Conservation (phyloP, 2,888 invertebrate species). For the Gandaritis pyraliata region DNA sequence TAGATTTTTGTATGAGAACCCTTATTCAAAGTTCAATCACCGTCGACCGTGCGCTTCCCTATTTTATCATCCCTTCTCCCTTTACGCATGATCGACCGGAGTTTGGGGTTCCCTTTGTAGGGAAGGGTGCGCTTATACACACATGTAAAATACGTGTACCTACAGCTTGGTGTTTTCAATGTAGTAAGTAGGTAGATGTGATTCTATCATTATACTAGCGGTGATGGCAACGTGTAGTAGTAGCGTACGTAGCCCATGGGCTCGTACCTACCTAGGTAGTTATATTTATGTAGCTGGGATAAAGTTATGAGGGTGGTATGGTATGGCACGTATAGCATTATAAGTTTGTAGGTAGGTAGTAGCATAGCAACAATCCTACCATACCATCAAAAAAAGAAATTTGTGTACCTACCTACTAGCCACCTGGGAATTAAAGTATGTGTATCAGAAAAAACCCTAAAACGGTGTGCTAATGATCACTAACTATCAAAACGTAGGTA, state of each 20-base stretch:
- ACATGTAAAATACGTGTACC: constrained; percentile 36
- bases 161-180: constrained; percentile 33
- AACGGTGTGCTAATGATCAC: no score
- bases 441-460: no score
- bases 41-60: constrained; percentile 74
- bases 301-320: constrained; percentile 21
- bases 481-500: no score
- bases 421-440: no score
- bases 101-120: constrained; percentile 77
- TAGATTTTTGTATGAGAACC: constrained; percentile 26
- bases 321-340: neutral
- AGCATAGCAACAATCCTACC: constrained; percentile 25
- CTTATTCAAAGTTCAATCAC: constrained; percentile 70
- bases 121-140: constrained; percentile 71
- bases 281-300: constrained; percentile 4
- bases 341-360: constrained; percentile 13
- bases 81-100: constrained; percentile 84
- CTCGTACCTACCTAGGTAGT: constrained; percentile 4
- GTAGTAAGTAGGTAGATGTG: constrained; percentile 28
- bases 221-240: constrained; percentile 8
- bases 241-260: neutral
- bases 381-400: constrained; percentile 12
- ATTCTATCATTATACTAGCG: constrained; percentile 33
- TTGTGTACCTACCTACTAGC: constrained; percentile 5
- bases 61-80: constrained; percentile 83